Evolutionary conservation across 2,797 vertebrate genomes (phyloP).

Genomic region (Potorous gilbertii): DNA sequence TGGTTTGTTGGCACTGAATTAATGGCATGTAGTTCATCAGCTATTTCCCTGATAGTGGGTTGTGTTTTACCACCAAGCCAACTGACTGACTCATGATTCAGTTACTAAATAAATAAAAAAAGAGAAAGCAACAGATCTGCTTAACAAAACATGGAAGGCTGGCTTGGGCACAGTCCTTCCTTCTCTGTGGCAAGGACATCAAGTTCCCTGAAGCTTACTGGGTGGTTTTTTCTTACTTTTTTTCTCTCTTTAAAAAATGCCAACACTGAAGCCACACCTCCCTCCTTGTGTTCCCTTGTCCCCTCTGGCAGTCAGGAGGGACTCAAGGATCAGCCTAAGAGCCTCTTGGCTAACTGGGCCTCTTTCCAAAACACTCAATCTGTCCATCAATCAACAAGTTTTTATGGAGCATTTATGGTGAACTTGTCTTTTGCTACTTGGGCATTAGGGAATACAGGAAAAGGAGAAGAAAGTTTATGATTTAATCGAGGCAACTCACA

Average conservation of each 20-base stretch:
- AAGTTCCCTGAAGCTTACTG: neutral
- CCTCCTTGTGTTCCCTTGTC: neutral
- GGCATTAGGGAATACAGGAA: neutral
- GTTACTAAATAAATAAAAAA: constrained; percentile 65
- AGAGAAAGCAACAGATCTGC: neutral
- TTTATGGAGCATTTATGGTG: rapidly evolving
- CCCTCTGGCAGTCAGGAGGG: neutral
- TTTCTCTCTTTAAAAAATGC: constrained; percentile 60
- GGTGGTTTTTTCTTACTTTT: constrained; percentile 54
- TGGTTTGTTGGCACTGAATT: constrained; percentile 56
- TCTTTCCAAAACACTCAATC: neutral
- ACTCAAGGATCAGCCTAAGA: rapidly evolving
- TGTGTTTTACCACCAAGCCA: constrained; percentile 56
- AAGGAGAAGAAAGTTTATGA: neutral
- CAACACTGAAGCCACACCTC: constrained; percentile 30
- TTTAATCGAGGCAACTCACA: neutral
- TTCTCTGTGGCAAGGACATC: neutral
- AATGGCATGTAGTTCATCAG: constrained; percentile 44
- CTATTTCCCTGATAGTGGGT: constrained; percentile 66
- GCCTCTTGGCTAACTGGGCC: rapidly evolving
- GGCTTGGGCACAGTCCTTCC: constrained; percentile 15
- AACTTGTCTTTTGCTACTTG: neutral
- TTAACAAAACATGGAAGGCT: neutral
- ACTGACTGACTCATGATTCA: constrained; percentile 72
- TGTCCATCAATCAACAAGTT: neutral